phyloP scores from a whole-genome alignment of 2,888 invertebrate genomes.

The Macrosoma leucophasiata region DNA sequence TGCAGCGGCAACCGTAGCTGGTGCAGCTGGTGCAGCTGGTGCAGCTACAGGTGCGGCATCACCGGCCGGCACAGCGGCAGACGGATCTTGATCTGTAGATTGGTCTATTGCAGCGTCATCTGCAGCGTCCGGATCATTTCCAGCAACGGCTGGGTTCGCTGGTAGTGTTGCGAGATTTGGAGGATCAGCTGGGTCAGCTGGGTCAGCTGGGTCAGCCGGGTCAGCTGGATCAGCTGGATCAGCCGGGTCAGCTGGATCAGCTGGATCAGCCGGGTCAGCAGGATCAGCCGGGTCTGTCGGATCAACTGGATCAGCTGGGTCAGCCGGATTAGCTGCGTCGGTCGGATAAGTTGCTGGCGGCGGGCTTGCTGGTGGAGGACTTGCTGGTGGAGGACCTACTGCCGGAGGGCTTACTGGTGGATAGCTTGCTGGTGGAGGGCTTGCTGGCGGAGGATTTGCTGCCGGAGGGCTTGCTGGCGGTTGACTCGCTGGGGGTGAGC shows the following conservation, averaged over 20 bases:
- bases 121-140: too few relatives aligned
- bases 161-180: too few relatives aligned
- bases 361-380: neutral
- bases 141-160: too few relatives aligned
- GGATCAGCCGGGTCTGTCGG: too few relatives aligned
- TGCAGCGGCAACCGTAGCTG: neutral
- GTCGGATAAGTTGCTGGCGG: neutral
- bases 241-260: neutral
- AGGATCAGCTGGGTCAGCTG: too few relatives aligned
- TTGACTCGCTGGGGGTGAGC: too few relatives aligned
- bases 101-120: too few relatives aligned
- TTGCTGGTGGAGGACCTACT: too few relatives aligned
- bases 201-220: too few relatives aligned
- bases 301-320: too few relatives aligned
- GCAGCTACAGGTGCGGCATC: constrained; percentile 1
- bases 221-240: neutral
- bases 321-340: neutral
- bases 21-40: neutral
- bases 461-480: constrained; percentile 15
- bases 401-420: constrained; percentile 1
- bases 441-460: neutral
- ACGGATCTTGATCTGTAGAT: too few relatives aligned
- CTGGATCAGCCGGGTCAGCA: too few relatives aligned
- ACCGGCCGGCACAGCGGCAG: neutral
- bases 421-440: neutral